Evolutionary conservation across 2,113 vertebrate genomes (phyloP), one percentile per base, ranked within the genome.

Genomic region (Glaucomys volans): DNA sequence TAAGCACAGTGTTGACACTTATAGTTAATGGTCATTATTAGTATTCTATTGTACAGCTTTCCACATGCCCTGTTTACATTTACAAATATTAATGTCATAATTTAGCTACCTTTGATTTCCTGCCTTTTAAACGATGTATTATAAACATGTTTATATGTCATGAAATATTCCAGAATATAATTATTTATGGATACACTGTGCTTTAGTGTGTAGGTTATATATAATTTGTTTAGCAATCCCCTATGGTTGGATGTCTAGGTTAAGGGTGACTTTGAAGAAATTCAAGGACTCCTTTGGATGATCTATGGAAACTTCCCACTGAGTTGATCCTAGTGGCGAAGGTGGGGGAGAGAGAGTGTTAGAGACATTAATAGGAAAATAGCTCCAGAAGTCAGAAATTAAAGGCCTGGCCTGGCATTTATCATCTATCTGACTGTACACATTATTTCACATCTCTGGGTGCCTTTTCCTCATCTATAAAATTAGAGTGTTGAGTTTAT

Each of bases 121-220:
- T 79, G 40, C 13, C 37, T 80, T 93, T 87, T 67, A 95, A 83
- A 95, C 35, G 90, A 67, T 35, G 18, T 81, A 13, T 92, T 44
- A 71, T 62, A 82, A 64, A 32, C 18, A 75, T 69, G 35, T 67
- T 80, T 30, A 75, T 5, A 24, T 62, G n/a, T 17, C 76, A 3
- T 76, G 17, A 52, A 93, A 86, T 90, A 69, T 67, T 74, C 10
- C 85, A 62, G 17, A 75, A 28, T 59, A 76, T 57, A 22, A 50
- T 4, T 77, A 44, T 90, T 69, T 16, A 79, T 81, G 22, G 40
- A 17, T 81, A 40, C 42, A 62, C 50, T 83, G 35, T 32, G 35
- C 16, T 77, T 87, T 52, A 35, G 44, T 20, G 54, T 64, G 28
- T 47, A 77, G 7, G 14, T 32, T 87, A 76, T 83, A 57, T 4